These are phyloP conservation scores for Crocallis elinguaria DNA, from an alignment of 2,888 invertebrate genomes.

Conservation along the genomic window DNA sequence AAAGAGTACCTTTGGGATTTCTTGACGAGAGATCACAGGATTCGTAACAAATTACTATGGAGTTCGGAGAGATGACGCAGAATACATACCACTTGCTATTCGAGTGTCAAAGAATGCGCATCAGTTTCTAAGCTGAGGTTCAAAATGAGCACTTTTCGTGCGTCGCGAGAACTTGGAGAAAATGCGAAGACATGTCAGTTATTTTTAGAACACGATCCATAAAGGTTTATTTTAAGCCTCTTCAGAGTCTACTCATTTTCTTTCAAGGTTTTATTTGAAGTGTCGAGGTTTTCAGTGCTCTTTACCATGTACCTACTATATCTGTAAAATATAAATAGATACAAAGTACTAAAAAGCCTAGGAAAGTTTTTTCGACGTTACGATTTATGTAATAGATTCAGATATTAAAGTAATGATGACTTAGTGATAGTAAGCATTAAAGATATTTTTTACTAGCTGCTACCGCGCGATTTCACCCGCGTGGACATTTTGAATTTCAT, in stretches of 20 bases:
- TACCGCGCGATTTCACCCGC: too few species aligned
- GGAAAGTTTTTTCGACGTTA: too few species aligned
- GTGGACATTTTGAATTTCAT: too few species aligned
- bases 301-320: neutral
- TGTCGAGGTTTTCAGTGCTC: neutral
- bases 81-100: neutral
- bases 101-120: neutral
- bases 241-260: constrained; percentile 21
- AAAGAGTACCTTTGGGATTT: too few species aligned
- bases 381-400: too few species aligned
- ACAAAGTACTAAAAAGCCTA: too few species aligned
- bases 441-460: too few species aligned
- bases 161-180: constrained; percentile 6
- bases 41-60: too few species aligned
- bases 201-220: constrained; percentile 26
- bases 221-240: constrained; percentile 27
- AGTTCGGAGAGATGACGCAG: neutral
- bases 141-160: constrained; percentile 4
- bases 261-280: constrained; percentile 15
- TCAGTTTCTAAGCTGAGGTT: neutral
- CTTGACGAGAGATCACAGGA: too few species aligned
- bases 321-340: too few species aligned
- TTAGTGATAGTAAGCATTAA: too few species aligned
- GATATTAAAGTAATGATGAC: too few species aligned
- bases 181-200: constrained; percentile 12